These are phyloP conservation scores for Eunapius fragilis DNA, from an alignment of 37 sponge, comb jelly and placozoan species.

Conservation along the genomic window DNA sequence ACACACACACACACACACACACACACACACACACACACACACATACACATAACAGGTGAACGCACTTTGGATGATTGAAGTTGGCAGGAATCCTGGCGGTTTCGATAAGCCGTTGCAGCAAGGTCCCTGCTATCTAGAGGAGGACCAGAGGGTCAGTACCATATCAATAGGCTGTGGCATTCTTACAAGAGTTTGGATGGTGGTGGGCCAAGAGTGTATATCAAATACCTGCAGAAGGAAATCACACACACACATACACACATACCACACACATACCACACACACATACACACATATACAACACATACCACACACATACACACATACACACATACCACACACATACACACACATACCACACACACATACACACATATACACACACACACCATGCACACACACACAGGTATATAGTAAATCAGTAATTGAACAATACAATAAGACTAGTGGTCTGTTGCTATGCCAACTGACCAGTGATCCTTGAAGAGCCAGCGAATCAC, in stretches of 20 bases:
- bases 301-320: too few species aligned
- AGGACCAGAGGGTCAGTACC: background rate
- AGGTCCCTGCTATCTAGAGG: conserved; percentile 32
- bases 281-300: too few species aligned
- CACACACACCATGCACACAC: too few species aligned
- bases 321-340: too few species aligned
- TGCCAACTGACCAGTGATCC: conserved; percentile 43
- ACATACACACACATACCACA: too few species aligned
- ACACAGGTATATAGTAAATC: background rate
- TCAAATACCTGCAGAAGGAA: background rate
- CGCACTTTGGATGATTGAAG: background rate
- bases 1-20: background rate
- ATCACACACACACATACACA: background rate
- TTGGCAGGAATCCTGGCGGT: conserved; percentile 31
- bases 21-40: background rate
- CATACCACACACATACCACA: too few species aligned
- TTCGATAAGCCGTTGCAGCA: conserved; percentile 42
- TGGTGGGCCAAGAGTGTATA: conserved; percentile 5
- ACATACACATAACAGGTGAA: background rate
- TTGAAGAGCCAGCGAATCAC: background rate
- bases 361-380: too few species aligned
- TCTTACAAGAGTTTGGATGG: conserved; percentile 15
- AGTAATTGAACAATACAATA: background rate
- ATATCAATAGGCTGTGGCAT: too few species aligned
- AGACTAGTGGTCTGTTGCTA: too few species aligned